Evolutionary conservation across 2,113 vertebrate genomes (phyloP).

Genomic region (human): DNA sequence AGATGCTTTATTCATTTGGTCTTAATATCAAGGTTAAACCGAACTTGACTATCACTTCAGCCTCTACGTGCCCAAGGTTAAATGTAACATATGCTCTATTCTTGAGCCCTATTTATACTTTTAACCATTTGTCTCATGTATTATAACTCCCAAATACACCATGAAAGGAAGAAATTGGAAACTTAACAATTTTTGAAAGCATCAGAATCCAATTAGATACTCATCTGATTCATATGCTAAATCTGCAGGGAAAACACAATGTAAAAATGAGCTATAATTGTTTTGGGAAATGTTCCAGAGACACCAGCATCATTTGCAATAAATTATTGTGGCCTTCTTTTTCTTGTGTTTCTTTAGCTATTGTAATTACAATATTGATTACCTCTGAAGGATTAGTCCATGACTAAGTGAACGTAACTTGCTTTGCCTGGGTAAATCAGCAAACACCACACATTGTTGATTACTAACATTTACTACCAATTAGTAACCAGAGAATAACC

Average conservation of each 20-base stretch:
- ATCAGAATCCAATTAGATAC: constrained; percentile 33
- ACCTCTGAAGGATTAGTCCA: constrained; percentile 84
- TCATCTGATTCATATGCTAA: background rate
- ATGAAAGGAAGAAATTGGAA: constrained; percentile 25
- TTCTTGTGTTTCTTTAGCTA: constrained; percentile 81
- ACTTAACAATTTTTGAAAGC: background rate
- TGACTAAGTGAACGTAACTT: constrained; percentile 50
- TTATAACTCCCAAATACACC: background rate
- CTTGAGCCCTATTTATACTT: background rate
- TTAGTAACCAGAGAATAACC: constrained; percentile 50
- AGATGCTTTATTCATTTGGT: background rate
- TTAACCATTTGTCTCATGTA: background rate
- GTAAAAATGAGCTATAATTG: constrained; percentile 80
- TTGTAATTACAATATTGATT: constrained; percentile 89
- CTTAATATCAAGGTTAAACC: background rate
- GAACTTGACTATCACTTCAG: background rate
- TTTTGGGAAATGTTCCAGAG: constrained; percentile 81
- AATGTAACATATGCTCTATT: background rate
- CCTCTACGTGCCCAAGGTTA: background rate
- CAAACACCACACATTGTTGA: constrained; percentile 15
- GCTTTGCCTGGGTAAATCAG: constrained; percentile 55
- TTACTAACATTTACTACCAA: constrained; percentile 47
- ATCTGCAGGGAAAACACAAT: background rate
- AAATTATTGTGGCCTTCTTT: constrained; percentile 80
- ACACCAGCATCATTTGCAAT: constrained; percentile 78